Conservation (phyloP, 2,113 vertebrate species). For the Callopanchax toddi region DNA sequence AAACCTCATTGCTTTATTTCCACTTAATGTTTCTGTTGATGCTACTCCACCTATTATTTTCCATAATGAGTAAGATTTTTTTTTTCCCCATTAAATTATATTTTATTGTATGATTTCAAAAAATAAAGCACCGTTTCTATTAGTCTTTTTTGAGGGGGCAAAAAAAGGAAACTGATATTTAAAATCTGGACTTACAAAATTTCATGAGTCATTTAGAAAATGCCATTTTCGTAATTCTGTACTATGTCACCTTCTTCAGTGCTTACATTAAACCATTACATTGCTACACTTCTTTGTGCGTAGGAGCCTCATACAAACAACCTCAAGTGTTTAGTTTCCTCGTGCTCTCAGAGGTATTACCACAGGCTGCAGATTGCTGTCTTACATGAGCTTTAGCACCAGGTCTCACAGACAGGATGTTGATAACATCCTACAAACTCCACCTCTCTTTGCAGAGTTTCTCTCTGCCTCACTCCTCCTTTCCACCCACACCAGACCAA, state of each 20-base stretch:
- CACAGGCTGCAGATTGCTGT: constrained; percentile 42
- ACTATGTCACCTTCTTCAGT: not conserved
- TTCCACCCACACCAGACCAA: constrained; percentile 12
- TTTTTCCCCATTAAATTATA: too few relatives aligned
- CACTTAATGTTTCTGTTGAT: too few relatives aligned
- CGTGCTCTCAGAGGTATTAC: constrained; percentile 30
- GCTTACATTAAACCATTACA: not conserved
- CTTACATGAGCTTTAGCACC: constrained; percentile 51
- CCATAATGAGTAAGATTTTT: too few relatives aligned
- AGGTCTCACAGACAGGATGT: constrained; percentile 68
- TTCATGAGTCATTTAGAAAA: not conserved
- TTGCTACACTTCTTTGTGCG: not conserved
- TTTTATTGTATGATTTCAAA: too few relatives aligned
- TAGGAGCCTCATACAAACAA: constrained; percentile 21
- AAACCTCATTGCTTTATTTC: too few relatives aligned
- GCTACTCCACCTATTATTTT: too few relatives aligned
- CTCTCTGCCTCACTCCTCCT: constrained; percentile 29
- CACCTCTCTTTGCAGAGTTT: constrained; percentile 21
- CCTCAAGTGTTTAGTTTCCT: constrained; percentile 8
- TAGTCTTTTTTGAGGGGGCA: not conserved
- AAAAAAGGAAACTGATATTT: not conserved
- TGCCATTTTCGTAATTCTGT: not conserved
- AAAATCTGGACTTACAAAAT: not conserved
- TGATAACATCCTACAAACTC: constrained; percentile 60
- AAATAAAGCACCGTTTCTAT: not conserved